These are phyloP conservation scores for Diachasma alloeum DNA, from an alignment of 1,140 invertebrate species.

Conservation along the genomic window DNA sequence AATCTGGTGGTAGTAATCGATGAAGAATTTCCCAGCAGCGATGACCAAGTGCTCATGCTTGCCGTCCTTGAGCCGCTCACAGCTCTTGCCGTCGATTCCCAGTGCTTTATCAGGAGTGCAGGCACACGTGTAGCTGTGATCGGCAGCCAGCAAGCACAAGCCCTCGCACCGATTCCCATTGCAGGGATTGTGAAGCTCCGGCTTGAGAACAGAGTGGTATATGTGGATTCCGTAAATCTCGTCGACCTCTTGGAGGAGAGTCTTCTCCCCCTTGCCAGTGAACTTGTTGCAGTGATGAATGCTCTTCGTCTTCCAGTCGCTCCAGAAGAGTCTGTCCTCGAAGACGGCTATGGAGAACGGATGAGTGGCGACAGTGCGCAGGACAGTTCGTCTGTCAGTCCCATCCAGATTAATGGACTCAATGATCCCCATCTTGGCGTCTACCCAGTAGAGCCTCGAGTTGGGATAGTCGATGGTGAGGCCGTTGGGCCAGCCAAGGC, in stretches of 20 bases:
- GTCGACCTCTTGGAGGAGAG: slow-evolving; percentile 62
- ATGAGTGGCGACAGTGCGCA: slow-evolving; percentile 71
- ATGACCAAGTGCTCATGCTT: slow-evolving; percentile 45
- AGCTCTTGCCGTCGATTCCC: slow-evolving; percentile 63
- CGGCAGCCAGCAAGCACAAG: slow-evolving; percentile 79
- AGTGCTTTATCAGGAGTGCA: slow-evolving; percentile 80
- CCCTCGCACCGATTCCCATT: slow-evolving; percentile 74
- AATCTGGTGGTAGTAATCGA: slow-evolving; percentile 53
- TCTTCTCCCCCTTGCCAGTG: slow-evolving; percentile 68
- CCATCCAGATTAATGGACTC: slow-evolving; percentile 82
- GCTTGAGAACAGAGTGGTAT: slow-evolving; percentile 72
- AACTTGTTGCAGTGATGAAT: slow-evolving; percentile 76
- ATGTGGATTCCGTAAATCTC: slow-evolving; percentile 73
- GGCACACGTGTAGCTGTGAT: slow-evolving; percentile 72
- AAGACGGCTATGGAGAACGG: slow-evolving; percentile 87
- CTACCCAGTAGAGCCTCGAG: slow-evolving; percentile 81
- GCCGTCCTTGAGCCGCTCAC: slow-evolving; percentile 50
- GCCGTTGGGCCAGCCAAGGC: slow-evolving; percentile 88
- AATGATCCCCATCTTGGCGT: slow-evolving; percentile 75
- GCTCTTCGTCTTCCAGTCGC: slow-evolving; percentile 75
- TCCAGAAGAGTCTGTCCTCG: slow-evolving; percentile 89
- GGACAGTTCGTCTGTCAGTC: slow-evolving; percentile 68
- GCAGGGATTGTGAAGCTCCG: slow-evolving; percentile 75
- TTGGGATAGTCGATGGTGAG: slow-evolving; percentile 88
- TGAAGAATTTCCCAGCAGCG: slow-evolving; percentile 41